Percentiles rank a stretch among this genome's conserved stretches.
Evolutionary conservation across 1,140 invertebrate genomes (phyloP).

Genomic region (Pogonognathellus flavescens): DNA sequence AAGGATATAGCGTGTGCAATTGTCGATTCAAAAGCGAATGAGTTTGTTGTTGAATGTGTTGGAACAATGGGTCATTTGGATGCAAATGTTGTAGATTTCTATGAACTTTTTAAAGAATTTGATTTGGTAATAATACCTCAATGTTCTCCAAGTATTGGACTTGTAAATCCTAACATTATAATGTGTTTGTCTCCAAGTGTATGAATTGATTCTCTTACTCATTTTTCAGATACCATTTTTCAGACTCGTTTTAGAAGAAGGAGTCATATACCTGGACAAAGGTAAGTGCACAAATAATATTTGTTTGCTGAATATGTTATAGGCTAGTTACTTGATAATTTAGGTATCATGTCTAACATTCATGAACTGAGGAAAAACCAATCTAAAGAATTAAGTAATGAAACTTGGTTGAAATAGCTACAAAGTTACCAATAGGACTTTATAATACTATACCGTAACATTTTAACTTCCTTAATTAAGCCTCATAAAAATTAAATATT

Average conservation of each 20-base stretch:
- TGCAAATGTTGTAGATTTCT: not conserved
- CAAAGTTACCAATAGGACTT: no score
- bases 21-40: not conserved
- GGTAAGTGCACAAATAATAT: not conserved
- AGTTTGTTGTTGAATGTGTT: constrained; percentile 6
- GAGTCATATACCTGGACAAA: not conserved
- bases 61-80: constrained; percentile 7
- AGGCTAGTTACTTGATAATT: no score
- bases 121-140: constrained; percentile 69
- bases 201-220: constrained; percentile 57
- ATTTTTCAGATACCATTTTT: constrained; percentile 64
- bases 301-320: no score
- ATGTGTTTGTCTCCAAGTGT: constrained; percentile 71
- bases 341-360: not conserved
- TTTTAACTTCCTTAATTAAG: no score
- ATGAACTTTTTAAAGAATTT: not conserved
- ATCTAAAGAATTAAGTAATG: not conserved
- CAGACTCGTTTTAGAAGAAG: not conserved
- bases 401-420: no score
- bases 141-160: constrained; percentile 71
- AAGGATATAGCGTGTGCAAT: not conserved
- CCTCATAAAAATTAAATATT: no score
- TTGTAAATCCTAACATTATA: constrained; percentile 71
- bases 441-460: no score
- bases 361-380: not conserved